Evolutionary conservation across 2,797 vertebrate species (phyloP).

Genomic region (Fratercula arctica): DNA sequence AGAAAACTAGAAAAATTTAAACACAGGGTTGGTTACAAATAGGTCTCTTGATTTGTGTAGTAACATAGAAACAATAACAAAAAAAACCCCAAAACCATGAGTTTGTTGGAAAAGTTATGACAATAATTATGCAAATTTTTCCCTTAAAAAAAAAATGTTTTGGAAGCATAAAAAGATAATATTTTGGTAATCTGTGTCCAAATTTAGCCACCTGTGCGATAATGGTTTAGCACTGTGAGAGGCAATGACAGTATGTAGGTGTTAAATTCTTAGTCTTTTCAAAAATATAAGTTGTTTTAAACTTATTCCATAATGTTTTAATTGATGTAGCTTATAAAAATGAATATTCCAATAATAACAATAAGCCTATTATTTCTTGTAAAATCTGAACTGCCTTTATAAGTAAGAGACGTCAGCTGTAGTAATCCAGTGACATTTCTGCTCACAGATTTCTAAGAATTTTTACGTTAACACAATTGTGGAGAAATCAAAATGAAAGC

Average conservation of each 20-base stretch:
- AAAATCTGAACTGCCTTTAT: background rate
- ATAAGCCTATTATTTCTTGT: background rate
- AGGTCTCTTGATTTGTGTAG: background rate
- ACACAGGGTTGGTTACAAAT: background rate
- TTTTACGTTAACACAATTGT: background rate
- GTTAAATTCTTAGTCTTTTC: slow-evolving; percentile 19
- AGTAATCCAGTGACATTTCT: background rate
- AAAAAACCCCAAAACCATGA: background rate
- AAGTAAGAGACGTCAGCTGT: background rate
- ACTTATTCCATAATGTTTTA: slow-evolving; percentile 4
- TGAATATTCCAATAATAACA: background rate
- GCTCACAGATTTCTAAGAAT: background rate
- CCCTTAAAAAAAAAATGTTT: slow-evolving; percentile 14
- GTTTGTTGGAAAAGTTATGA: slow-evolving; percentile 30
- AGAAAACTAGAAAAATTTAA: background rate
- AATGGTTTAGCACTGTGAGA: slow-evolving; percentile 28
- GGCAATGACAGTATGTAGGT: background rate
- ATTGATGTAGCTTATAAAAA: background rate
- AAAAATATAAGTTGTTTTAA: slow-evolving; percentile 8
- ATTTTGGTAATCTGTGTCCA: slow-evolving; percentile 45
- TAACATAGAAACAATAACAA: background rate
- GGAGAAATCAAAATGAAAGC: background rate
- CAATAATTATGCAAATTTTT: slow-evolving; percentile 1
- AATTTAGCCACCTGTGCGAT: slow-evolving; percentile 9
- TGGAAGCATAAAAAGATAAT: background rate